Percentiles rank a stretch among this genome's conserved stretches.
Evolutionary conservation across 2,888 invertebrate species (phyloP).

Genomic region (Leptinotarsa peninsularis): DNA sequence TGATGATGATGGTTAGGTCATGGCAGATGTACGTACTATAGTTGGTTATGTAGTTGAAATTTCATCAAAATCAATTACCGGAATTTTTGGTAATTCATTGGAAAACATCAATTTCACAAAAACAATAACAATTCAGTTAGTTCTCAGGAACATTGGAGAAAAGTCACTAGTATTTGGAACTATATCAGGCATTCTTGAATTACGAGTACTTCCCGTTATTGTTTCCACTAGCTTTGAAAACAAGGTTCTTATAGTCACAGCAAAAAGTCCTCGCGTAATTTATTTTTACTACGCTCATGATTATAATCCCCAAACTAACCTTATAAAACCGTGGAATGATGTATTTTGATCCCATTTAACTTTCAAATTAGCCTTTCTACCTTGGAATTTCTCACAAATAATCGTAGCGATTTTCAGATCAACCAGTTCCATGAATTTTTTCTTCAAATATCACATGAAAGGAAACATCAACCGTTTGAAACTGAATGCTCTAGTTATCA

Average conservation of each 20-base stretch:
- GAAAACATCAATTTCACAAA: too few relatives aligned
- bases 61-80: too few relatives aligned
- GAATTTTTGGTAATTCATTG: too few relatives aligned
- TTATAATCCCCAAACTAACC: conserved; percentile 36
- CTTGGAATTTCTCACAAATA: conserved; percentile 27
- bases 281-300: background rate
- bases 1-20: too few relatives aligned
- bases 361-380: conserved; percentile 39
- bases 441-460: conserved; percentile 23
- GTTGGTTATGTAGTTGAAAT: too few relatives aligned
- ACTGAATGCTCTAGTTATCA: background rate
- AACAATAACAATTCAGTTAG: too few relatives aligned
- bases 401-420: conserved; percentile 32
- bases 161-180: background rate
- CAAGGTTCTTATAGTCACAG: too few relatives aligned
- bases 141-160: too few relatives aligned
- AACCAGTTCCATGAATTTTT: conserved; percentile 24
- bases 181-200: too few relatives aligned
- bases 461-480: background rate
- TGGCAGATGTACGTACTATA: too few relatives aligned
- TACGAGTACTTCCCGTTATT: too few relatives aligned
- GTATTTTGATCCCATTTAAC: conserved; percentile 43
- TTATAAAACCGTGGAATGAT: conserved; percentile 41
- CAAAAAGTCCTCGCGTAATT: background rate
- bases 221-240: too few relatives aligned